Conservation (phyloP, 1,140 invertebrate genomes). For the Conus ventricosus region DNA sequence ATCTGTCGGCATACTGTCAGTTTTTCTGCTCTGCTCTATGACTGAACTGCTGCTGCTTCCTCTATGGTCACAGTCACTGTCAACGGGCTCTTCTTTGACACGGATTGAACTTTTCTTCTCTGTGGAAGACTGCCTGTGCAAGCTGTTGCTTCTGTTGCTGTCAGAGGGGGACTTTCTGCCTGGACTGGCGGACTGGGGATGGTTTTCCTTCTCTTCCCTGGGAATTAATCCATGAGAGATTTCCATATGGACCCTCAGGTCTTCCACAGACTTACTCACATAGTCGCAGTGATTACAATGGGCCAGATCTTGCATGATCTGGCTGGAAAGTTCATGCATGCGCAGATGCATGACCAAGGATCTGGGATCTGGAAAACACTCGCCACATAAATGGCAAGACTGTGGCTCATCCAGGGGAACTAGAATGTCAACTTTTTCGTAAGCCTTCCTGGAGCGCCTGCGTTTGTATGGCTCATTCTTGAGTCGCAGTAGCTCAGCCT, state of each 20-base stretch:
- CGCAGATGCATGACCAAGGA: constrained; percentile 61
- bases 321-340: constrained; percentile 63
- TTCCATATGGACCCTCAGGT: constrained; percentile 61
- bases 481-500: constrained; percentile 71
- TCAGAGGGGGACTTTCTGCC: constrained; percentile 13
- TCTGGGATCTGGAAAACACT: constrained; percentile 59
- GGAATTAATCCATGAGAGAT: constrained; percentile 54
- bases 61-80: constrained; percentile 10
- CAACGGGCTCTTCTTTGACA: constrained; percentile 11
- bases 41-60: background rate
- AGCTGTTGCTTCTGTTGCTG: background rate
- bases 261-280: constrained; percentile 55
- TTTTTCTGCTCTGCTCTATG: background rate
- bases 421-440: constrained; percentile 66
- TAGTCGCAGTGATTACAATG: constrained; percentile 62
- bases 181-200: constrained; percentile 9
- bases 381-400: constrained; percentile 64
- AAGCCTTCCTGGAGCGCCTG: constrained; percentile 70
- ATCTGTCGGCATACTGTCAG: constrained; percentile 3
- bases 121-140: background rate
- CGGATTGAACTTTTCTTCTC: background rate
- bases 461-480: constrained; percentile 75
- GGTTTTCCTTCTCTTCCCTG: constrained; percentile 34
- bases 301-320: constrained; percentile 48
- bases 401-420: constrained; percentile 47